Conservation (phyloP, 2,113 vertebrate genomes). For the Sinocyclocheilus grahami region DNA sequence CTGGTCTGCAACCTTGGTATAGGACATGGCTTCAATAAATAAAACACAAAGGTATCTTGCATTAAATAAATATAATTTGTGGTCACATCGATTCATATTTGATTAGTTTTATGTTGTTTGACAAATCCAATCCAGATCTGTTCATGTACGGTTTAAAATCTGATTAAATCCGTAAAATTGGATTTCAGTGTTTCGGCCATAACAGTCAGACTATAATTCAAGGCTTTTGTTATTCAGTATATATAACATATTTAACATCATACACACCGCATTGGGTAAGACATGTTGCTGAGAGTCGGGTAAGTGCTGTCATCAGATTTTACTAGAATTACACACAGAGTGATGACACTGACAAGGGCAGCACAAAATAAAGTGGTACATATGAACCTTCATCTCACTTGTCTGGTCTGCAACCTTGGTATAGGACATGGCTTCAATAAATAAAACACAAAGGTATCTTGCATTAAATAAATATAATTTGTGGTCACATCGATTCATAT, state of each 20-base stretch:
- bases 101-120: not conserved
- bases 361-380: no score
- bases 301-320: not conserved
- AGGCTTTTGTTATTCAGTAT: not conserved
- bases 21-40: constrained; percentile 60
- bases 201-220: not conserved
- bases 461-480: not conserved
- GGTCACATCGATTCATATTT: not conserved
- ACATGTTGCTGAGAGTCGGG: not conserved
- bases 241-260: not conserved
- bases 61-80: not conserved
- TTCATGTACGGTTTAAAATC: not conserved
- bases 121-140: not conserved
- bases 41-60: not conserved
- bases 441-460: not conserved
- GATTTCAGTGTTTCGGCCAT: not conserved
- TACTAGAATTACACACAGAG: not conserved
- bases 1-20: constrained; percentile 63
- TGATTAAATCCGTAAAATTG: not conserved
- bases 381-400: constrained; percentile 83
- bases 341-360: not conserved
- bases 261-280: not conserved
- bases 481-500: not conserved
- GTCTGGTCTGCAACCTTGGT: constrained; percentile 64
- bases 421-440: constrained; percentile 63